Conservation (phyloP, 2,888 invertebrate species). For the Agonopterix alstromeriana region DNA sequence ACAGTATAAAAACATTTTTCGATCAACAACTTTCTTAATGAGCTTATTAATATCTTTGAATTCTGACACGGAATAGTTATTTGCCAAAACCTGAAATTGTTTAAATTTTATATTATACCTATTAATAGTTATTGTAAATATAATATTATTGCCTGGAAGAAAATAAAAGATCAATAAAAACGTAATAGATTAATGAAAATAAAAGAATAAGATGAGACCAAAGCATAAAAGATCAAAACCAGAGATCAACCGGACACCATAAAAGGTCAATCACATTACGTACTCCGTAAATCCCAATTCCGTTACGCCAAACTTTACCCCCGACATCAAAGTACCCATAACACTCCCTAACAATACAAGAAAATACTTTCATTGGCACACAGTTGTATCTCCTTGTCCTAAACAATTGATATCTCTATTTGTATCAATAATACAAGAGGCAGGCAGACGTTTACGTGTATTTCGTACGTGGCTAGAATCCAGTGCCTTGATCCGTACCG, state of each 20-base stretch:
- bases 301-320: slow-evolving; percentile 31
- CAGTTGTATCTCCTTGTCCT: slow-evolving; percentile 62
- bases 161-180: too few relatives aligned
- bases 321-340: slow-evolving; percentile 38
- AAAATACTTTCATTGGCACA: slow-evolving; percentile 53
- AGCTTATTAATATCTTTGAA: too few relatives aligned
- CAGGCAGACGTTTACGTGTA: slow-evolving; percentile 67
- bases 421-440: slow-evolving; percentile 69
- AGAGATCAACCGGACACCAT: neutral
- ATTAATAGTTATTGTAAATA: too few relatives aligned
- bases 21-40: too few relatives aligned
- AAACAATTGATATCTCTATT: slow-evolving; percentile 76
- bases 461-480: slow-evolving; percentile 65
- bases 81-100: too few relatives aligned
- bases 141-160: too few relatives aligned
- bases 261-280: slow-evolving; percentile 42
- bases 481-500: slow-evolving; percentile 31
- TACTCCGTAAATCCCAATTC: slow-evolving; percentile 44
- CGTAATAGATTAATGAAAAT: too few relatives aligned
- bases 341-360: slow-evolving; percentile 28
- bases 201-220: too few relatives aligned
- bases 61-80: too few relatives aligned
- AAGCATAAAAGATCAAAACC: too few relatives aligned
- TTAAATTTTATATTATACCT: too few relatives aligned
- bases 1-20: too few relatives aligned